Conservation (phyloP, 1,140 invertebrate genomes). For the Cotesia typhae region DNA sequence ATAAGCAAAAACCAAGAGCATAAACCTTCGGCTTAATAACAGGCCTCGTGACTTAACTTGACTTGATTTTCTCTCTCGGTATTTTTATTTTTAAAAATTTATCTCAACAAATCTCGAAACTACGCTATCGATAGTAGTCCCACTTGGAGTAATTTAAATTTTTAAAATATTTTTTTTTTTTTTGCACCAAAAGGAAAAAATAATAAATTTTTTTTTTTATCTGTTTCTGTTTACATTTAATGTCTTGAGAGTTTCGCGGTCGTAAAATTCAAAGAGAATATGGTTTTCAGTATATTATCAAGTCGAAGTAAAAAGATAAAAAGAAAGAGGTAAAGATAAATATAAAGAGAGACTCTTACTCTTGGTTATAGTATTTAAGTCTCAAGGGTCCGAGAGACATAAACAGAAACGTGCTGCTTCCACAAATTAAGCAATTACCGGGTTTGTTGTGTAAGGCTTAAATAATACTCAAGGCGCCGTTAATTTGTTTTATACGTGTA, state of each 20-base stretch:
- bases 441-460: conserved; percentile 45
- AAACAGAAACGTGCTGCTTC: conserved; percentile 45
- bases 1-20: conserved; percentile 57
- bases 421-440: conserved; percentile 66
- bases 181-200: too few relatives aligned
- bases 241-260: conserved; percentile 46
- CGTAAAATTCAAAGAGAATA: conserved; percentile 59
- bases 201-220: background rate
- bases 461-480: conserved; percentile 33
- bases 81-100: conserved; percentile 18
- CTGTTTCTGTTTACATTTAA: conserved; percentile 28
- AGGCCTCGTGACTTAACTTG: conserved; percentile 50
- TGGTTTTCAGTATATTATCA: conserved; percentile 42
- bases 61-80: conserved; percentile 50
- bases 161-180: too few relatives aligned
- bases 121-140: too few relatives aligned
- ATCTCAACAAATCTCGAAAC: conserved; percentile 13
- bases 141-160: too few relatives aligned
- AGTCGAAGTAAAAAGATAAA: conserved; percentile 26
- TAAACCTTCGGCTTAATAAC: conserved; percentile 65
- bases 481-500: background rate
- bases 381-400: conserved; percentile 33
- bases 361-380: conserved; percentile 26
- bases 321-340: conserved; percentile 35
- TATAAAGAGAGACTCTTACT: conserved; percentile 26